phyloP scores from a whole-genome alignment of 2,888 invertebrate genomes.

The Caenorhabditis drosophilae region DNA sequence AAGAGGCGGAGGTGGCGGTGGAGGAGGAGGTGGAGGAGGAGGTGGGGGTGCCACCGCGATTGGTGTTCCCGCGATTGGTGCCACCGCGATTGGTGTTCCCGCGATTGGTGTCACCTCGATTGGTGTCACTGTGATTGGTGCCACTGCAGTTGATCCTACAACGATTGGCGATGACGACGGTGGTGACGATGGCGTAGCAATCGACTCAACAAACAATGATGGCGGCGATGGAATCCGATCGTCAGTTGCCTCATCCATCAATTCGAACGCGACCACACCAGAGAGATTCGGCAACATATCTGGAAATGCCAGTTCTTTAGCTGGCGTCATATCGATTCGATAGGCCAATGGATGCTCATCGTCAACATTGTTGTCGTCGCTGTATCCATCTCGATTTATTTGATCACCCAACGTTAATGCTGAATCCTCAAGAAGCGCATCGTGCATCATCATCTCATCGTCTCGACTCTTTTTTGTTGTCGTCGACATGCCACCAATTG shows the following conservation, averaged over 20 bases:
- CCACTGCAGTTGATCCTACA: background rate
- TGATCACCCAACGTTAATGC: too few species aligned
- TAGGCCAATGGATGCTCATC: conserved; percentile 42
- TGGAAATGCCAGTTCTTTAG: conserved; percentile 37
- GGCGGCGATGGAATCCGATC: conserved; percentile 18
- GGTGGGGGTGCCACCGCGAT: conserved; percentile 15
- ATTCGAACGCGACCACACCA: conserved; percentile 30
- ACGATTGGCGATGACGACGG: background rate
- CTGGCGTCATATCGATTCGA: conserved; percentile 11
- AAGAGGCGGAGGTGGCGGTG: conserved; percentile 21
- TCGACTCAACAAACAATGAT: background rate
- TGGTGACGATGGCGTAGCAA: too few species aligned
- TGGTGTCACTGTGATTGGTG: background rate
- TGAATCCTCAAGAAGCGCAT: conserved; percentile 26
- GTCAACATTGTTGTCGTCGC: background rate
- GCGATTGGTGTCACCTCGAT: conserved; percentile 2
- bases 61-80: background rate
- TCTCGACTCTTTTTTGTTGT: conserved; percentile 4
- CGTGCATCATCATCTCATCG: conserved; percentile 17
- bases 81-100: conserved; percentile 9
- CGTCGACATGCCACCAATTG: background rate
- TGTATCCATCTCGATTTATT: too few species aligned
- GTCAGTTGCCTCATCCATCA: conserved; percentile 15
- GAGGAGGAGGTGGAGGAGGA: conserved; percentile 12
- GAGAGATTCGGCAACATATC: conserved; percentile 45